Conservation (phyloP, 2,113 vertebrate species). For the Gallinago undulata region DNA sequence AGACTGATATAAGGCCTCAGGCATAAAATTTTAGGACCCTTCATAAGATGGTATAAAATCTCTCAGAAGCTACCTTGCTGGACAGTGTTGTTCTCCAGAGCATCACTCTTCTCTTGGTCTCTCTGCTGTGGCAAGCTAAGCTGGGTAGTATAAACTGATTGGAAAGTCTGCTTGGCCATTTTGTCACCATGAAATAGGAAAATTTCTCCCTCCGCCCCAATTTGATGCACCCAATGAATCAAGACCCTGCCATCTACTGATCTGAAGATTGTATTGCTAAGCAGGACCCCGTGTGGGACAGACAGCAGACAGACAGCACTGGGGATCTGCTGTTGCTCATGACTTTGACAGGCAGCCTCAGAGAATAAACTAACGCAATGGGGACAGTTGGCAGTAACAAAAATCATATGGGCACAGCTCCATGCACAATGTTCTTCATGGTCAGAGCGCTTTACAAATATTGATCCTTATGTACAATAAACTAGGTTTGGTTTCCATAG, state of each 20-base stretch:
- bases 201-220: background rate
- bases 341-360: background rate
- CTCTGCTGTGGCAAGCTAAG: background rate
- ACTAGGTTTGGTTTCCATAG: background rate
- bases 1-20: background rate
- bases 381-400: background rate
- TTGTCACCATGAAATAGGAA: background rate
- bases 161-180: background rate
- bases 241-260: background rate
- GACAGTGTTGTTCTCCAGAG: background rate
- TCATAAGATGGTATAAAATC: background rate
- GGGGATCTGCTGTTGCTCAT: background rate
- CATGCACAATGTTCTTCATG: background rate
- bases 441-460: slow-evolving; percentile 12
- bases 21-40: background rate
- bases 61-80: background rate
- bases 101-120: background rate
- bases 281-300: background rate
- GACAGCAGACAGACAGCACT: background rate
- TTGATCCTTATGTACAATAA: background rate
- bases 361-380: background rate
- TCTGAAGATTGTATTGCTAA: background rate
- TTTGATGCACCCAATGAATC: background rate
- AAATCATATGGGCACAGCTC: background rate
- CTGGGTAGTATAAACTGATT: fast-evolving